These are phyloP conservation scores for Bactericera cockerelli DNA, from an alignment of 1,140 invertebrate genomes.

Conservation along the genomic window DNA sequence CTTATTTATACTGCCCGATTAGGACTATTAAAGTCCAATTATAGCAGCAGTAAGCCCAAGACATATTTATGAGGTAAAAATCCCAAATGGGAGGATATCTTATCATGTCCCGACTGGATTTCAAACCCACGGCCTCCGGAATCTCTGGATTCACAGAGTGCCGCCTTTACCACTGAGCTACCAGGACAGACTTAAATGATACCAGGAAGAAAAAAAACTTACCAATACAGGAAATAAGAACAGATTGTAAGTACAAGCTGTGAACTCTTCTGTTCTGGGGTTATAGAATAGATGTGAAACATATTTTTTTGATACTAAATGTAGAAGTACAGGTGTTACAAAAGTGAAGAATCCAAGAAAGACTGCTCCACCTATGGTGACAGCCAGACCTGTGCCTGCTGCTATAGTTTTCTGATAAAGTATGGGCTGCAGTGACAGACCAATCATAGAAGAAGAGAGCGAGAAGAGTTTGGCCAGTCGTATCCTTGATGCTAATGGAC, in stretches of 20 bases:
- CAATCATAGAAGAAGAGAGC: constrained; percentile 22
- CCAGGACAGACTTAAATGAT: too few species aligned
- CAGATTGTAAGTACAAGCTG: constrained; percentile 49
- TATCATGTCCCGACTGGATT: too few species aligned
- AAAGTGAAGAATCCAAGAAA: constrained; percentile 64
- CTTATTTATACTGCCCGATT: too few species aligned
- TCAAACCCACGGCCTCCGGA: too few species aligned
- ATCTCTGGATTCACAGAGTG: too few species aligned
- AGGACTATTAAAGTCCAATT: too few species aligned
- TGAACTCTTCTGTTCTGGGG: constrained; percentile 41
- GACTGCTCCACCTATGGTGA: constrained; percentile 41
- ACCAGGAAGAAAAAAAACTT: too few species aligned
- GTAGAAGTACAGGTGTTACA: constrained; percentile 63
- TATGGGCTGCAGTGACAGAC: constrained; percentile 53
- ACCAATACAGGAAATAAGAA: constrained; percentile 46
- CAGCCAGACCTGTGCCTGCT: constrained; percentile 34
- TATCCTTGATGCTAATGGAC: constrained; percentile 3
- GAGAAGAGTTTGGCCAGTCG: background rate
- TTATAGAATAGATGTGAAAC: constrained; percentile 60
- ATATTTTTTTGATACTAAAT: constrained; percentile 73
- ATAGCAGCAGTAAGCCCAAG: too few species aligned
- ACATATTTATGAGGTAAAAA: too few species aligned
- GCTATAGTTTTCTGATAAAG: constrained; percentile 42
- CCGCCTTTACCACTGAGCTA: too few species aligned
- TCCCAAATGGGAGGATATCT: too few species aligned